A percentile compares a stretch with the other conserved stretches of the same genome.
These are phyloP conservation scores for Hydropotes inermis DNA, from an alignment of 2,113 vertebrate species.

Conservation along the genomic window DNA sequence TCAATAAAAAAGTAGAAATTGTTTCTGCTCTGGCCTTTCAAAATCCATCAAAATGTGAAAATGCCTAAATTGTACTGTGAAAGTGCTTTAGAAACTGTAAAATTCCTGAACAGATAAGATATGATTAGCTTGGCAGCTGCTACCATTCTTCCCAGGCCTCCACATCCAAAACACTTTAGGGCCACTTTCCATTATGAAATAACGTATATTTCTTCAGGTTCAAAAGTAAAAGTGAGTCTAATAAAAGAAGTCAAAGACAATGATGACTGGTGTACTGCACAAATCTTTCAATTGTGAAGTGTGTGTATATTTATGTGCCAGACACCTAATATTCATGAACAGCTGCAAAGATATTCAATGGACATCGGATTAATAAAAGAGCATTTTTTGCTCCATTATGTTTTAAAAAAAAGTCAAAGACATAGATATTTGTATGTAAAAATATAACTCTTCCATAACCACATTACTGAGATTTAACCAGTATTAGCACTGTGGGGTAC, in stretches of 20 bases:
- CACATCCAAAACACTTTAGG: not conserved
- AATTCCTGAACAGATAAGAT: not conserved
- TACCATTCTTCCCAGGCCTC: not conserved
- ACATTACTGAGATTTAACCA: not conserved
- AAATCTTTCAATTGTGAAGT: slow-evolving; percentile 82
- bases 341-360: slow-evolving; percentile 85
- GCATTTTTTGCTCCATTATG: slow-evolving; percentile 86
- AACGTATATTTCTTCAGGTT: not conserved
- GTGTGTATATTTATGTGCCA: slow-evolving; percentile 87
- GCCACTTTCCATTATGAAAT: not conserved
- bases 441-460: not conserved
- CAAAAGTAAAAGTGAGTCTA: slow-evolving; percentile 7
- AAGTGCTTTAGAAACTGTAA: not conserved
- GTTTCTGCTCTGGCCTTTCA: not conserved
- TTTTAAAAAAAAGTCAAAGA: slow-evolving; percentile 83
- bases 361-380: slow-evolving; percentile 84
- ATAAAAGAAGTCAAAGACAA: not conserved
- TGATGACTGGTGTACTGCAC: slow-evolving; percentile 77
- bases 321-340: slow-evolving; percentile 85
- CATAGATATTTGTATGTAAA: not conserved
- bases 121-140: not conserved
- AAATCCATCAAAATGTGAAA: not conserved
- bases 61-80: not conserved
- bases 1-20: not conserved
- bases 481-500: not conserved